Conservation (phyloP, 2,888 invertebrate species). For the Ceriagrion tenellum region DNA sequence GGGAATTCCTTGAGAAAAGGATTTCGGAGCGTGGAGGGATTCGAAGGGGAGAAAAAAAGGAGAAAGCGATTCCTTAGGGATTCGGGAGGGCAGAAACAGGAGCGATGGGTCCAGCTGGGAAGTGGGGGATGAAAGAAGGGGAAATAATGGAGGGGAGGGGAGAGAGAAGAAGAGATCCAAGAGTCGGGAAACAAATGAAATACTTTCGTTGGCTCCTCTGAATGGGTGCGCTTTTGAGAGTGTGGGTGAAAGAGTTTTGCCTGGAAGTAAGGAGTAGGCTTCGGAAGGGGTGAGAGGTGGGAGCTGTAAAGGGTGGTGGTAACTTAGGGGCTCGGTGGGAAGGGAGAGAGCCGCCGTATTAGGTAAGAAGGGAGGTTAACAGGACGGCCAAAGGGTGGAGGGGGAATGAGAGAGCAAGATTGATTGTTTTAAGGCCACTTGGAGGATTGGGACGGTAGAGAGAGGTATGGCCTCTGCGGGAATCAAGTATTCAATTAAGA, state of each 20-base stretch:
- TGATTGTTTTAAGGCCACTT: slow-evolving; percentile 39
- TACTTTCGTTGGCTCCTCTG: not conserved
- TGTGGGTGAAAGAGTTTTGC: not conserved
- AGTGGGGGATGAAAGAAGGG: not conserved
- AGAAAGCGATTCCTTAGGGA: not conserved
- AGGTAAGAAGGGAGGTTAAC: not conserved
- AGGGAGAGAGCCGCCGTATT: not conserved
- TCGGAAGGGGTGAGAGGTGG: not conserved
- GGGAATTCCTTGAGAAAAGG: not conserved
- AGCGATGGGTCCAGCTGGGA: not conserved
- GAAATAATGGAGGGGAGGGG: too few relatives aligned
- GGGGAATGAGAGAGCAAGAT: not conserved
- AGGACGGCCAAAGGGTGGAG: not conserved
- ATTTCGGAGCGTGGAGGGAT: not conserved
- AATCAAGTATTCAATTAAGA: slow-evolving; percentile 36
- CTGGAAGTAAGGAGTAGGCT: not conserved
- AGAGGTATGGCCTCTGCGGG: slow-evolving; percentile 14
- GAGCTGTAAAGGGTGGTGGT: not conserved
- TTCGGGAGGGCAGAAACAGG: not conserved
- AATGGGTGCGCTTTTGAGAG: not conserved
- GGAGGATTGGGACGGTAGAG: not conserved
- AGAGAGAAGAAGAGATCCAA: not conserved
- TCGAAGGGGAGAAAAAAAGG: not conserved
- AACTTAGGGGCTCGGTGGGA: not conserved
- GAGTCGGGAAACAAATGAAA: not conserved